Base-by-base conservation (phyloP, 2,113 vertebrate genomes). In the Pterocles orientalis region DNA sequence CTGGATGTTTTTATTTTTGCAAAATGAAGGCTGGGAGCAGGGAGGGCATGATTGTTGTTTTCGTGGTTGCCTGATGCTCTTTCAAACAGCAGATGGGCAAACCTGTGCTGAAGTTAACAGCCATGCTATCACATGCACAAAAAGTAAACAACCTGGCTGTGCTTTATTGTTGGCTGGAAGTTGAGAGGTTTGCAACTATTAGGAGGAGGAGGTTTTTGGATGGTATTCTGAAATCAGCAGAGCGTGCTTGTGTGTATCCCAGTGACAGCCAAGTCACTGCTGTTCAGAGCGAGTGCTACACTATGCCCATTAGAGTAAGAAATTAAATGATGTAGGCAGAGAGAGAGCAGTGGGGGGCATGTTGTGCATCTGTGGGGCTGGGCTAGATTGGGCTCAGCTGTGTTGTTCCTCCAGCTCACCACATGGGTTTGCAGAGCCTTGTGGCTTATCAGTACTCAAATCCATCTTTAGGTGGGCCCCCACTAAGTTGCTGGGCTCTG, bases 381-480 rank as follows among this genome's bases (percentile, higher is more conserved):
- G 8, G 20, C 66, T 57, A 23, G n/a, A 6, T 20, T 82, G 34
- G 50, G 28, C 31, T 77, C 50, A 41, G 39, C 39, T 36, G 34
- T 21, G 18, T 10, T 43, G 23, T 58, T 80, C 18, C 16, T 69
- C 13, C 19, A 47, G 39, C 33, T 81, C 33, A 6, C 51, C 25
- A 17, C 19, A 6, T 19, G 36, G 24, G 51, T 58, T 92, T 72
- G 8, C 64, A 77, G 50, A 61, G 33, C n/a, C 15, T 31, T 1
- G 0, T 71, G 20, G 18, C 61, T 76, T 26, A 28, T 18, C 0
- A 7, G 6, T 1, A 0, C 34, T 79, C 28, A 31, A 12, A 34
- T 8, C 7, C 25, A n/a, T 39, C 25, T 64, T 62, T 50, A 58
- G 4, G 2, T 47, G 24, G 0, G 0, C 24, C 5, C 4, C 48